These are phyloP conservation scores for Xestia ashworthii DNA, from an alignment of 2,888 invertebrate genomes.

Conservation along the genomic window DNA sequence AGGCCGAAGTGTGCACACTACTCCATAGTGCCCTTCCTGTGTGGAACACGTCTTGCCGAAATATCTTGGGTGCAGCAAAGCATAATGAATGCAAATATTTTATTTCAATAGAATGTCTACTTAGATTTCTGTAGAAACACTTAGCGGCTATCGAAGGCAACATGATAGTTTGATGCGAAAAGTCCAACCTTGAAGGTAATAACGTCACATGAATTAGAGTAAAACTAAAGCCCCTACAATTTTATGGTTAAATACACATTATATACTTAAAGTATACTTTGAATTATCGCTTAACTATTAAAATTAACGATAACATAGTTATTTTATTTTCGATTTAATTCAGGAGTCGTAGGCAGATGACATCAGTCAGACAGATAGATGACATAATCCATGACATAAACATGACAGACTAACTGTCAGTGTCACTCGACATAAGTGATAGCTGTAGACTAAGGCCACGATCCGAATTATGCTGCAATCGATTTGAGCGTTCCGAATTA, in stretches of 20 bases:
- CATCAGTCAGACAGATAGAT: conserved; percentile 42
- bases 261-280: conserved; percentile 50
- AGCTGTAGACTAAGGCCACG: no score
- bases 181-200: conserved; percentile 61
- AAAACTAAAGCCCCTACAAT: conserved; percentile 25
- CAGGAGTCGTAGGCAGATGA: conserved; percentile 32
- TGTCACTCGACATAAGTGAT: not conserved
- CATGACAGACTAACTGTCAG: not conserved
- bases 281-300: conserved; percentile 48
- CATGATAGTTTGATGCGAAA: conserved; percentile 73
- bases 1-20: conserved; percentile 76
- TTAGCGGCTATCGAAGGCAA: conserved; percentile 81
- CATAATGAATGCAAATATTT: conserved; percentile 79
- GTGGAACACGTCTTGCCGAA: conserved; percentile 70
- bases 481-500: no score
- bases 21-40: conserved; percentile 70
- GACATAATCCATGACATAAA: conserved; percentile 9
- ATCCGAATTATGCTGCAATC: no score
- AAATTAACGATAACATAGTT: conserved; percentile 43
- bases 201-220: conserved; percentile 52
- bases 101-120: conserved; percentile 77
- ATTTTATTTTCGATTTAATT: conserved; percentile 37
- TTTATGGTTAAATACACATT: conserved; percentile 50
- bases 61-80: conserved; percentile 68
- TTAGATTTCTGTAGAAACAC: conserved; percentile 81